Evolutionary conservation across 2,797 vertebrate species (phyloP).

Genomic region (Rhinichthys osculus): DNA sequence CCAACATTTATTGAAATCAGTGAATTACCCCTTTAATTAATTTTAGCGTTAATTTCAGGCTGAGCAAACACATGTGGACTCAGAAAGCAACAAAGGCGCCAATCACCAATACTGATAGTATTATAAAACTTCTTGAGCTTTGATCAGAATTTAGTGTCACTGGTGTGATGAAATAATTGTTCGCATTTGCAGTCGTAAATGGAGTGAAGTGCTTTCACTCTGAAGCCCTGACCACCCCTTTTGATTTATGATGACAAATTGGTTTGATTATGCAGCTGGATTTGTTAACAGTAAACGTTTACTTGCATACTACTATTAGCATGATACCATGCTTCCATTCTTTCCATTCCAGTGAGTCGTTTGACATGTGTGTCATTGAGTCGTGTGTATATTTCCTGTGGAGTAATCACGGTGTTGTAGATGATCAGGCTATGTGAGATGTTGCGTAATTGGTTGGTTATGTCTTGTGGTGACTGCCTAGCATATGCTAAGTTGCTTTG

Average conservation of each 20-base stretch:
- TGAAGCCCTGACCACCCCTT: constrained; percentile 1
- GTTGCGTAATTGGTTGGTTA: constrained; percentile 55
- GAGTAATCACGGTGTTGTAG: constrained; percentile 45
- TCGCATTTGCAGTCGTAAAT: neutral
- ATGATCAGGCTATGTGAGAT: constrained; percentile 54
- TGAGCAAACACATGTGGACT: neutral
- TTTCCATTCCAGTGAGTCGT: neutral
- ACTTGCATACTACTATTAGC: neutral
- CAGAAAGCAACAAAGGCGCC: neutral
- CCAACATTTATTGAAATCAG: neutral
- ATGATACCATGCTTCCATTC: constrained; percentile 28
- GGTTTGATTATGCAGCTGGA: neutral
- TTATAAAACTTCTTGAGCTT: neutral
- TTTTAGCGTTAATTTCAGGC: neutral
- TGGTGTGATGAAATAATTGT: neutral
- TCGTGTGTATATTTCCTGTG: constrained; percentile 39
- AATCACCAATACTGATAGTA: neutral
- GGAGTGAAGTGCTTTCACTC: neutral
- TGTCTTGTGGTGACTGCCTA: constrained; percentile 49
- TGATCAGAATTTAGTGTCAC: neutral
- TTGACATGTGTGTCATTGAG: constrained; percentile 2
- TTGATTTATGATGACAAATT: neutral
- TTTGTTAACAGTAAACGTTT: neutral
- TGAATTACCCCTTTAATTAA: neutral
- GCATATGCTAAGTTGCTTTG: constrained; percentile 31